Conservation (phyloP, 2,888 invertebrate genomes). For the Nezara viridula region DNA sequence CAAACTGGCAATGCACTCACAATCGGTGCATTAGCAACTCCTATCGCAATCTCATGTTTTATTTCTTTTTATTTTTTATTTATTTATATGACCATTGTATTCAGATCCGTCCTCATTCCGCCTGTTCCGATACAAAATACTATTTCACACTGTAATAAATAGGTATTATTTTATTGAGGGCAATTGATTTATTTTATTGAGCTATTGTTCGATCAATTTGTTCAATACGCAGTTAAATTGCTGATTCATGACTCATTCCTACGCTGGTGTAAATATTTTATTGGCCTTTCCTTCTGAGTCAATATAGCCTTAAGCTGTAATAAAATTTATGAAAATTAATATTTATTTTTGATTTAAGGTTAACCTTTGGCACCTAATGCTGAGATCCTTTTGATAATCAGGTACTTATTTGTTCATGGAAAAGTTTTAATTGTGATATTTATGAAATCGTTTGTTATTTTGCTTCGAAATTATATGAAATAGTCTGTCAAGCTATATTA, state of each 20-base stretch:
- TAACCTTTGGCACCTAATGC: neutral
- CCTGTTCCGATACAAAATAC: neutral
- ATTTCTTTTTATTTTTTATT: conserved; percentile 7
- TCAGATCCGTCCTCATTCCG: neutral
- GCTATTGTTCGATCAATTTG: neutral
- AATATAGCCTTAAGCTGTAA: neutral
- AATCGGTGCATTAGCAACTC: neutral
- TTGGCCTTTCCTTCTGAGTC: neutral
- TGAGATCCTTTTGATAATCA: too few species aligned
- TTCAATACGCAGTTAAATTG: neutral
- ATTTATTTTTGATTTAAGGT: neutral
- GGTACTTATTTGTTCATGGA: too few species aligned
- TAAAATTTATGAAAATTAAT: conserved; percentile 12
- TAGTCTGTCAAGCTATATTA: too few species aligned
- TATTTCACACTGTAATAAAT: neutral
- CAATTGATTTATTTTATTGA: conserved; percentile 11
- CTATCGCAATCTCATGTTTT: neutral
- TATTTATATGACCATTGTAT: conserved; percentile 24
- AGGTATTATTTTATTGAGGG: neutral
- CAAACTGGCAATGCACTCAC: neutral
- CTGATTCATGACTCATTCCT: neutral
- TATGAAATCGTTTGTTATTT: too few species aligned
- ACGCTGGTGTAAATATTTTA: conserved; percentile 7
- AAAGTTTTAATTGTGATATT: neutral
- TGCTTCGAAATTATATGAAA: too few species aligned